A percentile compares a stretch with the other conserved stretches of the same genome.
Evolutionary conservation across 2,797 vertebrate species (phyloP).

Genomic region (Menidia menidia): DNA sequence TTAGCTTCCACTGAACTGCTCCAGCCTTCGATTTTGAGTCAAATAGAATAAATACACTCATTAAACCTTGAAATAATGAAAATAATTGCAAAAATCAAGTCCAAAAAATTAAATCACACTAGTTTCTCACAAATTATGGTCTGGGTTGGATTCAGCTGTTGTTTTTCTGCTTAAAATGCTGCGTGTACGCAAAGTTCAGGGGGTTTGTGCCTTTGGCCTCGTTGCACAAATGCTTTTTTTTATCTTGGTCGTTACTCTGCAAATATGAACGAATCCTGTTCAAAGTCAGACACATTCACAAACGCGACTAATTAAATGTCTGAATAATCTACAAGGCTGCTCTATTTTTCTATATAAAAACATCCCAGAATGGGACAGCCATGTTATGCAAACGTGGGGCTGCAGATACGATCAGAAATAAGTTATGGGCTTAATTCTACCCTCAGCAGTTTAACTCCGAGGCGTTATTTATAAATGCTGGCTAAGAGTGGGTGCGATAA

Average conservation of each 20-base stretch:
- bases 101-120: too few relatives aligned
- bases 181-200: too few relatives aligned
- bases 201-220: constrained; percentile 28
- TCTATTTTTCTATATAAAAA: neutral
- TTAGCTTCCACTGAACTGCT: neutral
- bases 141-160: too few relatives aligned
- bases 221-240: constrained; percentile 1
- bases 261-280: neutral
- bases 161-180: too few relatives aligned
- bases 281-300: neutral
- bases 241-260: neutral
- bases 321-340: neutral
- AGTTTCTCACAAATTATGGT: too few relatives aligned
- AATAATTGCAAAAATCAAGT: too few relatives aligned
- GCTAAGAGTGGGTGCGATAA: constrained; percentile 40
- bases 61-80: neutral
- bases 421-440: constrained; percentile 45
- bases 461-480: constrained; percentile 67
- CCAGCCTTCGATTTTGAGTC: neutral
- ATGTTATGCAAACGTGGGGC: neutral
- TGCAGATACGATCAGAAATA: constrained; percentile 19
- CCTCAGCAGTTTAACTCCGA: constrained; percentile 36
- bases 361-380: neutral
- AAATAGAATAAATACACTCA: neutral
- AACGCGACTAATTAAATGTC: neutral